Percentiles rank a stretch among this genome's conserved stretches.
Evolutionary conservation across 2,888 invertebrate species (phyloP).

Genomic region (Kryphioiulus occultus): DNA sequence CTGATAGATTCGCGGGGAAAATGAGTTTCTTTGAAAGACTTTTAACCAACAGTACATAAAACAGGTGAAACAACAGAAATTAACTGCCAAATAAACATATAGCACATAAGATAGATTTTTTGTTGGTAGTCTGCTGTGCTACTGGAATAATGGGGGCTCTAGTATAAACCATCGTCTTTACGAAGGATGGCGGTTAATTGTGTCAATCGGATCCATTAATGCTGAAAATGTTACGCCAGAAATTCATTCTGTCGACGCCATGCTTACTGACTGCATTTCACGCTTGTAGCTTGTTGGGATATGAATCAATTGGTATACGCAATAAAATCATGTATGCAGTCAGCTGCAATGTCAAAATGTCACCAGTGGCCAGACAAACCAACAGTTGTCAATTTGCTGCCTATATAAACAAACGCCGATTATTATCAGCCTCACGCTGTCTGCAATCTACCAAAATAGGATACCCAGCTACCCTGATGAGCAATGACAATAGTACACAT

Average conservation of each 20-base stretch:
- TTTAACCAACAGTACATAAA: background rate
- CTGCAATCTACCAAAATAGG: no score
- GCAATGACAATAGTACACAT: no score
- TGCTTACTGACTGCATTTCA: background rate
- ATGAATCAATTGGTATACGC: background rate
- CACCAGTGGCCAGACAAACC: background rate
- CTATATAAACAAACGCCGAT: background rate
- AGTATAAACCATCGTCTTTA: background rate
- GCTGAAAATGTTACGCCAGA: background rate
- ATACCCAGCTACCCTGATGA: no score
- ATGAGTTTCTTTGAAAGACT: background rate
- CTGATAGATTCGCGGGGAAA: background rate
- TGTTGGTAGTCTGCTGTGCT: background rate
- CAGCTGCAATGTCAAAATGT: background rate
- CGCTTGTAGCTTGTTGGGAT: background rate
- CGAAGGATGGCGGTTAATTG: background rate
- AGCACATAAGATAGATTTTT: background rate
- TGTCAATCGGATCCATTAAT: background rate
- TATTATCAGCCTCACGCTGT: background rate
- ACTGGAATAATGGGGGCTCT: background rate
- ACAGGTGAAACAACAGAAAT: background rate
- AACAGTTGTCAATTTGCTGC: background rate
- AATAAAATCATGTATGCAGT: background rate
- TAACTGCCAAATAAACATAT: background rate
- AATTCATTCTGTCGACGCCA: background rate